phyloP scores from a whole-genome alignment of 2,888 invertebrate species.

The Pristionchus mayeri region DNA sequence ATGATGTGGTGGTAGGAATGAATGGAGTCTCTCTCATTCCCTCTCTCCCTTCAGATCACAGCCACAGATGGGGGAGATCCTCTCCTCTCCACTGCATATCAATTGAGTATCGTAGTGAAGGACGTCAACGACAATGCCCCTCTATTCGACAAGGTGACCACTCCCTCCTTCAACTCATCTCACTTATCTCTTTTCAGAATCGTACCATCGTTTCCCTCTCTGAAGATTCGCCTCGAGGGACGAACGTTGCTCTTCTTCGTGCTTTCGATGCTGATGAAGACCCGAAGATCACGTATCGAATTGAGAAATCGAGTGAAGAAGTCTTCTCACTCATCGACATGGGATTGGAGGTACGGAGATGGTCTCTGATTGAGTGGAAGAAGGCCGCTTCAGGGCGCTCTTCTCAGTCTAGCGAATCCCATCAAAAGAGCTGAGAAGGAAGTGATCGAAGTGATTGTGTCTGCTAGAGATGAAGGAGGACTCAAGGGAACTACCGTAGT shows the following conservation, averaged over 20 bases:
- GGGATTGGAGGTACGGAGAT: slow-evolving; percentile 57
- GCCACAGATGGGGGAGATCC: slow-evolving; percentile 93
- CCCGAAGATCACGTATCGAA: slow-evolving; percentile 70
- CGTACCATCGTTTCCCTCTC: slow-evolving; percentile 79
- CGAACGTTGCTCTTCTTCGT: slow-evolving; percentile 63
- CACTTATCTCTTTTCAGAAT: neutral
- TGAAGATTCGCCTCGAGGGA: slow-evolving; percentile 83
- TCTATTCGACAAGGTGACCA: slow-evolving; percentile 81
- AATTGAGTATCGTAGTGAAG: slow-evolving; percentile 66
- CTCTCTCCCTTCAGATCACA: slow-evolving; percentile 75
- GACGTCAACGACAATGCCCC: slow-evolving; percentile 92
- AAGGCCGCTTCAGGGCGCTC: slow-evolving; percentile 60
- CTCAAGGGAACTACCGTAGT: slow-evolving; percentile 45
- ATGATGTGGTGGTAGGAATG: slow-evolving; percentile 85
- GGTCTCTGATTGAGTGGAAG: neutral
- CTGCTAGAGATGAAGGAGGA: slow-evolving; percentile 70
- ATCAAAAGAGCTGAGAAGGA: slow-evolving; percentile 64
- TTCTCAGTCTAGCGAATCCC: slow-evolving; percentile 66
- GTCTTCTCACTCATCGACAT: slow-evolving; percentile 70
- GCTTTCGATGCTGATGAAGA: slow-evolving; percentile 69
- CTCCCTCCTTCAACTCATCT: neutral
- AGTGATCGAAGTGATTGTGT: slow-evolving; percentile 64
- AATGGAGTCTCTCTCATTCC: neutral
- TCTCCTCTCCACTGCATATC: slow-evolving; percentile 75
- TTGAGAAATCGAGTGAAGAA: slow-evolving; percentile 65